These are phyloP conservation scores for Axinella damicornis DNA, from an alignment of 37 sponge, comb jelly and placozoan genomes.

Conservation along the genomic window DNA sequence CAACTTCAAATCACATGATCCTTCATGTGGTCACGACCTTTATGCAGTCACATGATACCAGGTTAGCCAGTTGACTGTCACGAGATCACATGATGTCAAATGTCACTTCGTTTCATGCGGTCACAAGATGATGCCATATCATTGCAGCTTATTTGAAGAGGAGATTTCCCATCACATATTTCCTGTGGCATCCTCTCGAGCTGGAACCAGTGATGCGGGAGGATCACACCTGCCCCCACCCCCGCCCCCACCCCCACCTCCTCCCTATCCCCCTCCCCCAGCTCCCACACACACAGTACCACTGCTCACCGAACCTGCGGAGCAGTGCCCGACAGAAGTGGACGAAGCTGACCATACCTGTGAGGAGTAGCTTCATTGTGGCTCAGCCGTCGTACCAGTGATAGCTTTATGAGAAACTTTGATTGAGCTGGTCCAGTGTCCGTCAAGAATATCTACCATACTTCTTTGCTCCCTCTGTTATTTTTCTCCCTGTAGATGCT, in stretches of 20 bases:
- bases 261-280: not conserved
- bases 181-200: not conserved
- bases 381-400: no score
- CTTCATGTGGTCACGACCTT: not conserved
- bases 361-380: not conserved
- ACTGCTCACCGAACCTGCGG: not conserved
- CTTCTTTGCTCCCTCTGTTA: not conserved
- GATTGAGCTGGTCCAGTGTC: no score
- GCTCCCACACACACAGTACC: not conserved
- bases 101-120: not conserved
- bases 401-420: no score
- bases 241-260: constrained; percentile 17
- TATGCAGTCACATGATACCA: no score
- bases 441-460: not conserved
- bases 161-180: constrained; percentile 43
- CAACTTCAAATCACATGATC: not conserved
- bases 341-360: not conserved
- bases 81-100: not conserved
- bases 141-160: constrained; percentile 62
- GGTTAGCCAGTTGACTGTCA: no score
- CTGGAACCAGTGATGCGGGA: not conserved
- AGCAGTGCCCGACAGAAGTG: not conserved
- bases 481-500: not conserved
- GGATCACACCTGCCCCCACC: not conserved
- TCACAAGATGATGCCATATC: constrained; percentile 13